Evolutionary conservation across 2,113 vertebrate genomes (phyloP).

Genomic region (Scytalopus superciliaris): DNA sequence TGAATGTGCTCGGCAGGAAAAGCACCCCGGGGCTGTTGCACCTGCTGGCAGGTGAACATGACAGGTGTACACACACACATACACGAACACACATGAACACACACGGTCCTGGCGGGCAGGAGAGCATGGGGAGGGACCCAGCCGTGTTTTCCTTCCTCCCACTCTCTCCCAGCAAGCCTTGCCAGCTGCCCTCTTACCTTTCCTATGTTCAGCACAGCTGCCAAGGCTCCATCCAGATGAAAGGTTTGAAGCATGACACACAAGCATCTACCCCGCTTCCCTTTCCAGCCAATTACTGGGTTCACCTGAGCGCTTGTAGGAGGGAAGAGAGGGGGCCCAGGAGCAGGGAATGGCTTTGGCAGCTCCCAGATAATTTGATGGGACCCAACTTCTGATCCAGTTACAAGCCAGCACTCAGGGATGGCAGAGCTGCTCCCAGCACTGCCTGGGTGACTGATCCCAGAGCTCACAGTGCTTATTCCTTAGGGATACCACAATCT

Average conservation of each 20-base stretch:
- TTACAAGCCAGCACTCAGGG: not conserved
- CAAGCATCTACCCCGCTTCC: not conserved
- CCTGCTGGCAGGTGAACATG: rapidly evolving
- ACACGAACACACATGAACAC: not conserved
- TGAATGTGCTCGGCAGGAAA: not conserved
- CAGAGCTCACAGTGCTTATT: not conserved
- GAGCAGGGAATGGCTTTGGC: not conserved
- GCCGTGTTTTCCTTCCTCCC: not conserved
- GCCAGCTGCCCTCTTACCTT: constrained; percentile 17
- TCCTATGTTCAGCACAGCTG: not conserved
- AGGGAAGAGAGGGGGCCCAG: not conserved
- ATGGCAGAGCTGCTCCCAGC: not conserved
- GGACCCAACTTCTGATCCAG: not conserved
- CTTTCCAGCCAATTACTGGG: not conserved
- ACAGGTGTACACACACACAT: rapidly evolving
- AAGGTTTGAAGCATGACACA: not conserved
- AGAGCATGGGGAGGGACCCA: rapidly evolving
- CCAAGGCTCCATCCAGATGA: not conserved
- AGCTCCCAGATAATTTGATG: not conserved
- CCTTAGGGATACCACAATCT: rapidly evolving
- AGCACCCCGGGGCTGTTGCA: rapidly evolving
- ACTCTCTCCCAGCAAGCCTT: not conserved
- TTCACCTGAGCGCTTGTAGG: not conserved
- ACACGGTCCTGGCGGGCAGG: not conserved
- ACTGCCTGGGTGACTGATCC: rapidly evolving